Evolutionary conservation across 1,140 invertebrate genomes (phyloP), one percentile per base, ranked within the genome.

Genomic region (Araneus ventricosus): DNA sequence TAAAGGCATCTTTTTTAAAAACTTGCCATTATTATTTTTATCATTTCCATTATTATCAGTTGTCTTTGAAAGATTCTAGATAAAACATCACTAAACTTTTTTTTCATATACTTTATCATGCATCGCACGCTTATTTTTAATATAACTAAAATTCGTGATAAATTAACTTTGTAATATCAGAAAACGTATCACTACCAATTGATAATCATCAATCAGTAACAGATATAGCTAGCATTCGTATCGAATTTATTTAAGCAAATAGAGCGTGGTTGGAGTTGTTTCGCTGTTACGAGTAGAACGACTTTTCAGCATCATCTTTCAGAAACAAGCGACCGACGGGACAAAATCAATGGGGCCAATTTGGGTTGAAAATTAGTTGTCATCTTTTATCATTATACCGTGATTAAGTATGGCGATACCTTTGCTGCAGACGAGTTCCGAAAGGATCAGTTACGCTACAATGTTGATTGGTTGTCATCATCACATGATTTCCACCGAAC

Each of bases 351-450:
- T 41, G 17, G 39, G 22, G 39, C 45, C 39, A 17, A 2, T 45
- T 27, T 34, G 4, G 10, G 80, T 45, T 41, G 80, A 82, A 82
- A 45, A 82, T 82, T 45, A 52, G 80, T 27, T 52, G 80, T 52
- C 80, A 82, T 82, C 80, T 24, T 45, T 82, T 39, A 45, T 82
- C 80, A 82, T 82, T 82, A 82, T 27, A 80, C n/a, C 80, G 17
- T 82, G 80, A 82, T 82, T 82, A 82, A 82, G 80, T 82, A 27
- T 45, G 22, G 80, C 37, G n/a, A 52, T 82, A 45, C 39, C 80
- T 45, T 27, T 39, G 5, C 2, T n/a, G 41, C 39, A n/a, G 22
- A 52, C 17, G 75, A 20, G 37, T 80, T 41, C 17, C 0, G 45
- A 41, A 82, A 82, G 41, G 80, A 82, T 82, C 24, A 45, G 27